Conservation (phyloP, 2,888 invertebrate genomes). For the Nemapogon koenigi region DNA sequence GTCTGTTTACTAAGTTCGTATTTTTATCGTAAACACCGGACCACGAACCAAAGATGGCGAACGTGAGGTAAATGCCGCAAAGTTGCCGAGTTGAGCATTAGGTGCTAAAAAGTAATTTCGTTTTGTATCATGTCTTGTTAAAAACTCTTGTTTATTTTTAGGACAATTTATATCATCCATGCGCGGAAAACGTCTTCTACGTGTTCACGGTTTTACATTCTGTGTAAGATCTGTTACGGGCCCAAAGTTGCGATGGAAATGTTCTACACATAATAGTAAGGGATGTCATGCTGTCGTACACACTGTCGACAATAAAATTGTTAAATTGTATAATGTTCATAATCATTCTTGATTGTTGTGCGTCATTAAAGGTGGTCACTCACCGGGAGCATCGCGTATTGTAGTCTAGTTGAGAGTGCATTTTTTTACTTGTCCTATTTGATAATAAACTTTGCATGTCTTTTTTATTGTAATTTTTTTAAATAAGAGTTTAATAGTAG, state of each 20-base stretch:
- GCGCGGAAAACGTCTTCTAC: constrained; percentile 23
- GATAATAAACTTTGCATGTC: neutral
- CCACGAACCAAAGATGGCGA: no score
- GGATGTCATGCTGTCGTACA: constrained; percentile 25
- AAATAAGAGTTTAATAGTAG: neutral
- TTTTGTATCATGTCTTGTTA: no score
- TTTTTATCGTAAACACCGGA: no score
- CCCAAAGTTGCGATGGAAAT: constrained; percentile 17
- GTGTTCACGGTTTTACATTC: constrained; percentile 24
- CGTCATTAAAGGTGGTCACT: no score
- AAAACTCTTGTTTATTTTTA: constrained; percentile 11
- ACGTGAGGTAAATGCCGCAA: no score
- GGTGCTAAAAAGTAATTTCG: no score
- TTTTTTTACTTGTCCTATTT: neutral
- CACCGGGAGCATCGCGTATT: neutral
- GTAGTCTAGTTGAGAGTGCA: neutral
- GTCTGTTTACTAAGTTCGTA: no score
- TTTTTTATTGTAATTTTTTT: neutral
- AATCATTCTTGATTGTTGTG: no score
- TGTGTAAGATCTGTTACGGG: constrained; percentile 7
- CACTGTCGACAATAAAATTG: constrained; percentile 21
- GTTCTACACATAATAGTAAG: constrained; percentile 22
- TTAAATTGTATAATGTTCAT: constrained; percentile 21
- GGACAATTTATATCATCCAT: constrained; percentile 22
- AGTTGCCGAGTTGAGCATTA: no score